Base-by-base conservation (phyloP, 2,888 invertebrate genomes). In the Ethmia dodecea region DNA sequence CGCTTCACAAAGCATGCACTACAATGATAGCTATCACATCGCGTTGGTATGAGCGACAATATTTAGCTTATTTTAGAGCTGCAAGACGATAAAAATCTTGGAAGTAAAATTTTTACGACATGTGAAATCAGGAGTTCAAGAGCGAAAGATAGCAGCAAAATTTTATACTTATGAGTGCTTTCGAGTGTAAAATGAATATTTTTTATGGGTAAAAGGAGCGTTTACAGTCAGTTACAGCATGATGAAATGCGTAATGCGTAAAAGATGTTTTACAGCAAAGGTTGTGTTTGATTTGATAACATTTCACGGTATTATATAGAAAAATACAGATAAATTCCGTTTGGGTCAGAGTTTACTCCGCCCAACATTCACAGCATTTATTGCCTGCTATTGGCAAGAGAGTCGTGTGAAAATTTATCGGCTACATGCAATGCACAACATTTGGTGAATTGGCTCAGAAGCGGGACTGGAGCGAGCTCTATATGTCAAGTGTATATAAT, bases 401-500 rank as follows among this genome's bases (percentile, higher is more conserved):
- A 52, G 49, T 51, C 57, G 50, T 51, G 55, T 42, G 55, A 52
- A 57, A 63, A 68, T 69, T 68, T 67, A 71, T 69, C 49, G 59
- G 47, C 45, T 52, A 55, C 61, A 62, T 63, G 62, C 60, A 61
- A 63, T 51, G 55, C 55, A 53, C 58, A 64, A 57, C 60, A 55
- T 70, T 72, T 64, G 57, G 59, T 57, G 67, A 67, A 71, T 65
- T 70, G 66, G 62, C 62, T 60, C 44, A 33, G 45, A 44, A 47
- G 49, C 46, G 44, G 41, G 42, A 42, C 47, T 43, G 36, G 45
- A 60, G 51, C 56, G 42, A 55, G 49, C 57, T 64, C 55, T 68
- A 66, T 73, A 74, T 72, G 70, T 71, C 64, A 64, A 66, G 54
- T 64, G 59, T 60, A 66, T 67, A 67, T 69, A 69, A 67, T 69